phyloP scores from a whole-genome alignment of 2,797 vertebrate species.

The Rhabdomys pumilio region DNA sequence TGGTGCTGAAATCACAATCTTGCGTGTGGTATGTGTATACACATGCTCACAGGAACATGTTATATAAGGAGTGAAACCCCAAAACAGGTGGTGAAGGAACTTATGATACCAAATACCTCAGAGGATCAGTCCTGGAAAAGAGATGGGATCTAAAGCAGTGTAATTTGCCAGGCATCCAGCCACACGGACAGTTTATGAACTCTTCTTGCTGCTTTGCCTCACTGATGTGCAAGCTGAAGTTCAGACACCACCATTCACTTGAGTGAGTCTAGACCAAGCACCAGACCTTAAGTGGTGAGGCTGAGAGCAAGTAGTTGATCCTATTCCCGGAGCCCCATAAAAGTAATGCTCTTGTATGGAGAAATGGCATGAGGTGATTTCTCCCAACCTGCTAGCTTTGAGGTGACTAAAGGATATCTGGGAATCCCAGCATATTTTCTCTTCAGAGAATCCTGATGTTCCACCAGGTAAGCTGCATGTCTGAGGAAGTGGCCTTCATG shows the following conservation, averaged over 20 bases:
- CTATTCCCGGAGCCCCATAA: neutral
- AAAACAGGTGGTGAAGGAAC: neutral
- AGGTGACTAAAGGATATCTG: too few species aligned
- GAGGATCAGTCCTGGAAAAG: neutral
- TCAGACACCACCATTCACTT: neutral
- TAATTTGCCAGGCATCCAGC: neutral
- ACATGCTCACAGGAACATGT: neutral
- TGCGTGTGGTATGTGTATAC: neutral
- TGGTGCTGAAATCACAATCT: neutral
- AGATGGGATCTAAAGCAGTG: neutral
- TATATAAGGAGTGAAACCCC: neutral
- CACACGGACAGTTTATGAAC: neutral
- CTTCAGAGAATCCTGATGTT: too few species aligned
- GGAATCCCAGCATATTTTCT: too few species aligned
- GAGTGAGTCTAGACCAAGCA: neutral
- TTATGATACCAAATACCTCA: neutral
- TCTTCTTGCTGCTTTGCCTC: slow-evolving; percentile 5
- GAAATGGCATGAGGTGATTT: too few species aligned
- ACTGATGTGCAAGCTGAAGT: neutral
- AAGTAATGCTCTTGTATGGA: neutral
- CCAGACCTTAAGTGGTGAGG: neutral
- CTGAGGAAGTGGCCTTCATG: too few species aligned
- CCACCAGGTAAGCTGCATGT: too few species aligned
- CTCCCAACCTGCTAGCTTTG: too few species aligned
- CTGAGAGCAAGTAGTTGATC: neutral